phyloP scores from a whole-genome alignment of 2,113 vertebrate species.

The Callithrix jacchus region DNA sequence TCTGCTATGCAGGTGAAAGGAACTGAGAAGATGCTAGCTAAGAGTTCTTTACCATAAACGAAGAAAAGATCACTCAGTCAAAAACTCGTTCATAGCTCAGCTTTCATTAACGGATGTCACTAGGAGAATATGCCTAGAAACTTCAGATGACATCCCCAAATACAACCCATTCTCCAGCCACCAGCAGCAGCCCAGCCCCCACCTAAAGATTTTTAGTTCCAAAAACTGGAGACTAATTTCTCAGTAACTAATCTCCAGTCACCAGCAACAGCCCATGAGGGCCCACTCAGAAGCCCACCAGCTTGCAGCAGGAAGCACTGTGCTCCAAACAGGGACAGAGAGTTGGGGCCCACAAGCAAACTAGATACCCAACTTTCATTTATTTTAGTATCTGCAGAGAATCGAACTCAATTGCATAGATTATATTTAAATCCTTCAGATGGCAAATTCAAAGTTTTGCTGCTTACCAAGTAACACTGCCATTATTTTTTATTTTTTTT shows the following conservation, averaged over 20 bases:
- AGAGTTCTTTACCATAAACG: neutral
- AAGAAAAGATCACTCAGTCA: neutral
- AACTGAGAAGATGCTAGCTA: neutral
- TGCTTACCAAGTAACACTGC: neutral
- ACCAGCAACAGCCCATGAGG: too few relatives aligned
- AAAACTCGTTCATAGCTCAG: neutral
- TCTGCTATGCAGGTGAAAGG: neutral
- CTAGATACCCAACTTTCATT: neutral
- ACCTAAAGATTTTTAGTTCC: neutral
- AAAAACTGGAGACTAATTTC: neutral
- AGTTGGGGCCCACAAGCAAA: neutral
- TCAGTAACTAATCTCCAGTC: neutral
- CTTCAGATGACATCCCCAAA: neutral
- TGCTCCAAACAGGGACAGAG: neutral
- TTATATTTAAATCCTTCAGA: neutral
- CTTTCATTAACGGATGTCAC: neutral
- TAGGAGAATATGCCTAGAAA: neutral
- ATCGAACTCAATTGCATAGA: neutral
- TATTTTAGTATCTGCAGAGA: neutral
- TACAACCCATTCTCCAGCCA: rapidly evolving
- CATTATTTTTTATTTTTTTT: neutral
- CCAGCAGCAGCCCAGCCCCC: neutral
- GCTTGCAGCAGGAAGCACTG: neutral
- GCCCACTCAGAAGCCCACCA: neutral
- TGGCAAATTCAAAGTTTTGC: too few relatives aligned